Evolutionary conservation across 2,113 vertebrate genomes (phyloP).

Genomic region (Sturnus vulgaris): DNA sequence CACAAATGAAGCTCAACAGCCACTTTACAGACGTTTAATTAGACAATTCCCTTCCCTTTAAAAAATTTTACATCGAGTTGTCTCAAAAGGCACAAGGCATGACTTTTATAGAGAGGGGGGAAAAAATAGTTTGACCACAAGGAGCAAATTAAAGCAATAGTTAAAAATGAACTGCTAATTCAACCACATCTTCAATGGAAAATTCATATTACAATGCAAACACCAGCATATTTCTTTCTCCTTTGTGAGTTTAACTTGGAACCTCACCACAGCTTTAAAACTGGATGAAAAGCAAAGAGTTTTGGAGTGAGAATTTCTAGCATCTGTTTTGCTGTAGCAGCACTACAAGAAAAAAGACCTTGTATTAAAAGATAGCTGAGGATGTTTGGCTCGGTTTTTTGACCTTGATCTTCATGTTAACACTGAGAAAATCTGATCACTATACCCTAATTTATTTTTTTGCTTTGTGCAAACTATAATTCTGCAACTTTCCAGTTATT

Average conservation of each 20-base stretch:
- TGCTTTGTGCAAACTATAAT: neutral
- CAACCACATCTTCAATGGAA: slow-evolving; percentile 48
- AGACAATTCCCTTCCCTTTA: slow-evolving; percentile 4
- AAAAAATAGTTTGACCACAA: slow-evolving; percentile 34
- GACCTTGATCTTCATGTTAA: slow-evolving; percentile 49
- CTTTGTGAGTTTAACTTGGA: slow-evolving; percentile 1
- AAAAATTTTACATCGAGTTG: neutral
- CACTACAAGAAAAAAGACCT: neutral
- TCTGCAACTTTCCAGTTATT: slow-evolving; percentile 3
- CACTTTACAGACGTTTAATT: slow-evolving; percentile 26
- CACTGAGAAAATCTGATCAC: slow-evolving; percentile 23
- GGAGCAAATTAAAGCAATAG: slow-evolving; percentile 62
- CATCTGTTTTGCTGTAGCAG: slow-evolving; percentile 45
- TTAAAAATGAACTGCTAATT: slow-evolving; percentile 46
- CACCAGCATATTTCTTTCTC: neutral
- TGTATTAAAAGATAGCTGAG: slow-evolving; percentile 44
- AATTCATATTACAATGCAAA: slow-evolving; percentile 45
- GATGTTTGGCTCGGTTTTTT: slow-evolving; percentile 51
- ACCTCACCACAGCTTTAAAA: neutral
- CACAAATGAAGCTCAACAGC: neutral
- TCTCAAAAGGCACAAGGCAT: neutral
- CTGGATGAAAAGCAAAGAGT: slow-evolving; percentile 59
- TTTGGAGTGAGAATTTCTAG: slow-evolving; percentile 45
- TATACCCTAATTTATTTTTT: slow-evolving; percentile 20
- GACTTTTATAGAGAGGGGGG: neutral